These are phyloP conservation scores for Sitta carolinensis DNA, from an alignment of 2,797 vertebrate genomes.

Conservation along the genomic window DNA sequence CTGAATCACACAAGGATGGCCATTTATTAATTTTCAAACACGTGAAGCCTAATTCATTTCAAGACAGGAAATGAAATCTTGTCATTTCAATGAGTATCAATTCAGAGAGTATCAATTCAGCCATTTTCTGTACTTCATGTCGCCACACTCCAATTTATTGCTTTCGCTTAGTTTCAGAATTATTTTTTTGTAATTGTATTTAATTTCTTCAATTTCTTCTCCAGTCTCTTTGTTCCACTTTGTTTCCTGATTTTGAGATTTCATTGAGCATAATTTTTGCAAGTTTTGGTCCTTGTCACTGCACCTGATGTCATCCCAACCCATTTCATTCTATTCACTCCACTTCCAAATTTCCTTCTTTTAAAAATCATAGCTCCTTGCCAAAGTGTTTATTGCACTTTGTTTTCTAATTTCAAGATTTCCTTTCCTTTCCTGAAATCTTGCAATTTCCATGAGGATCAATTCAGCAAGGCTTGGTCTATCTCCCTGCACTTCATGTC, in stretches of 20 bases:
- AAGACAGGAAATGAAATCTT: background rate
- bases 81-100: background rate
- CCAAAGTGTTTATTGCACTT: background rate
- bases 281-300: background rate
- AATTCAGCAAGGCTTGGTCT: background rate
- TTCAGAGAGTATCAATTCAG: background rate
- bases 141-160: background rate
- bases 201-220: background rate
- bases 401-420: background rate
- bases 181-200: background rate
- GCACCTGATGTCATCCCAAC: background rate
- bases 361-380: background rate
- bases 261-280: background rate
- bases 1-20: background rate
- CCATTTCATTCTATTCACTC: background rate
- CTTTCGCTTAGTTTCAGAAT: background rate
- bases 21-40: background rate
- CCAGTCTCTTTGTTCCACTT: background rate
- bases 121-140: background rate
- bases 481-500: background rate
- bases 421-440: background rate
- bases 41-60: background rate
- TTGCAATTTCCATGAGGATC: rapidly evolving
- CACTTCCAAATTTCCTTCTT: background rate
- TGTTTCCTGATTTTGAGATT: rapidly evolving